Evolutionary conservation across 2,113 vertebrate species (phyloP).

Genomic region (Apeltes quadracus): DNA sequence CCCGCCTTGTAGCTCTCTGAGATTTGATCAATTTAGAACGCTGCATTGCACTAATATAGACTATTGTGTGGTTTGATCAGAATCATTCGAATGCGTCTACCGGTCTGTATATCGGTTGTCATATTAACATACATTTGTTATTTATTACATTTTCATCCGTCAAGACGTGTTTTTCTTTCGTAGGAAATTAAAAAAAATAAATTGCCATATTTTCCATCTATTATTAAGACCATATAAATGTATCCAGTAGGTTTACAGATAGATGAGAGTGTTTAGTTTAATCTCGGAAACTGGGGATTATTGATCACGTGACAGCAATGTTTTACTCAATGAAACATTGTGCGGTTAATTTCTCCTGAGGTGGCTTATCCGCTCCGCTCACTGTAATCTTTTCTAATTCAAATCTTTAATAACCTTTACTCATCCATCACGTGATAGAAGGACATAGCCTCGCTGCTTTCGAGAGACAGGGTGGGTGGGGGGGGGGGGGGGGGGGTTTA

Average conservation of each 20-base stretch:
- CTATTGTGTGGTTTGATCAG: background rate
- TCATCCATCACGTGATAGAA: constrained; percentile 48
- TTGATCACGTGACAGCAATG: constrained; percentile 50
- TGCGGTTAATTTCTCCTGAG: constrained; percentile 61
- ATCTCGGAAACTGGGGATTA: constrained; percentile 23
- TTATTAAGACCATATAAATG: background rate
- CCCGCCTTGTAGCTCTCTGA: constrained; percentile 55
- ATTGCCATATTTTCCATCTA: background rate
- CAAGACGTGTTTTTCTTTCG: background rate
- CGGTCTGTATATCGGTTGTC: no score
- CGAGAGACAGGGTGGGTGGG: constrained; percentile 8
- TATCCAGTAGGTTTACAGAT: background rate
- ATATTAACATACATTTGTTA: no score
- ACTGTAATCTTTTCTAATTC: constrained; percentile 71
- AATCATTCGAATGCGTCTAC: background rate
- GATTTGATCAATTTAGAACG: constrained; percentile 51
- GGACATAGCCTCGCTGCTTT: constrained; percentile 24
- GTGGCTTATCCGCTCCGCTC: constrained; percentile 67
- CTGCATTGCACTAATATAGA: constrained; percentile 29
- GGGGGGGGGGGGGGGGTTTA: background rate
- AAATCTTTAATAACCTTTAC: constrained; percentile 71
- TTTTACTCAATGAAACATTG: constrained; percentile 58
- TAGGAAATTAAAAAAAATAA: background rate
- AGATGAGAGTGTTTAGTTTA: constrained; percentile 11
- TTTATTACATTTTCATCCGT: no score